Evolutionary conservation across 2,888 invertebrate genomes (phyloP).

Genomic region (Hermodice carunculata): DNA sequence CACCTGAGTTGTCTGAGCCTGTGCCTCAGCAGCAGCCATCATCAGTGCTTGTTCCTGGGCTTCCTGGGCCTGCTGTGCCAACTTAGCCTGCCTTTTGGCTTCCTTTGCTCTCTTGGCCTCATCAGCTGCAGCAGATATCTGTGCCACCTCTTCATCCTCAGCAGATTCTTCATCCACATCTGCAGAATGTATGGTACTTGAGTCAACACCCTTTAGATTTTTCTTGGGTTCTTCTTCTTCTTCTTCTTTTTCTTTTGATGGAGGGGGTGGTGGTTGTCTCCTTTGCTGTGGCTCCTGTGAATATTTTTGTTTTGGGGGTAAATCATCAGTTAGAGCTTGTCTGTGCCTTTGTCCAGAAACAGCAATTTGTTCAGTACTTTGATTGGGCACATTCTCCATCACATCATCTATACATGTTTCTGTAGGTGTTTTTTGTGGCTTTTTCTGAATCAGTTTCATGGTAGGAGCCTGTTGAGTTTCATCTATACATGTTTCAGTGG

Average conservation of each 20-base stretch:
- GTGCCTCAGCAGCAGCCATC: neutral
- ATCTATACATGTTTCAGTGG: too few species aligned
- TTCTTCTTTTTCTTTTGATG: neutral
- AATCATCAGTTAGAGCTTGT: too few species aligned
- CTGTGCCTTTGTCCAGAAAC: too few species aligned
- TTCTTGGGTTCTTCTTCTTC: neutral
- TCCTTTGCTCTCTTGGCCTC: constrained; percentile 12
- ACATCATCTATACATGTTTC: too few species aligned
- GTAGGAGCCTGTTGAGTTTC: too few species aligned
- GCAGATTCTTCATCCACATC: neutral
- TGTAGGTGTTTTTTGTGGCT: too few species aligned
- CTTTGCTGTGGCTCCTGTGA: too few species aligned
- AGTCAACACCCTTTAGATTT: neutral
- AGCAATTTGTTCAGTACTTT: too few species aligned
- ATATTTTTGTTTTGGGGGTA: too few species aligned
- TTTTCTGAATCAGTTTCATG: too few species aligned
- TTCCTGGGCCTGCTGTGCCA: neutral
- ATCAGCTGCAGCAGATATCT: constrained; percentile 18
- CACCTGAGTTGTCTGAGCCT: neutral
- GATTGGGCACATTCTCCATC: too few species aligned
- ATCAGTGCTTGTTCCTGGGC: neutral
- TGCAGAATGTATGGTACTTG: neutral
- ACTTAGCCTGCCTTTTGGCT: neutral
- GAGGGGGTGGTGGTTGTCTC: neutral
- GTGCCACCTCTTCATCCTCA: constrained; percentile 26